Percentiles rank a stretch among this genome's conserved stretches.
Conservation (phyloP, 2,888 invertebrate genomes). For the Lasioglossum vierecki region DNA sequence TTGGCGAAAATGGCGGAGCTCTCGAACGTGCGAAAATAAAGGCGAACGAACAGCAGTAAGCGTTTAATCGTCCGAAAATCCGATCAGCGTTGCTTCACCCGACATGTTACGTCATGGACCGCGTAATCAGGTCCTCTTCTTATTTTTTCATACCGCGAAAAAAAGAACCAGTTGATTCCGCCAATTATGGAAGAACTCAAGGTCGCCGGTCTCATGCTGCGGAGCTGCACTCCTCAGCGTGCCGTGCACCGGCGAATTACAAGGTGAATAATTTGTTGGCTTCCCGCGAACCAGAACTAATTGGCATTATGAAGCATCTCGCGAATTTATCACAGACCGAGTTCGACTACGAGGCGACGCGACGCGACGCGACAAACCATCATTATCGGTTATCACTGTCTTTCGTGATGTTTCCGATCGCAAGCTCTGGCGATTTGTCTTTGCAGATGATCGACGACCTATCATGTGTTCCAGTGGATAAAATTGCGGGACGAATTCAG, state of each 20-base stretch:
- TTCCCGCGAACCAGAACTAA: background rate
- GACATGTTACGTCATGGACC: conserved; percentile 36
- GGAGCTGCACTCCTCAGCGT: background rate
- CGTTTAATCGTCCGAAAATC: conserved; percentile 26
- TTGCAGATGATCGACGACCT: background rate
- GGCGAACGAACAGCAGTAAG: background rate
- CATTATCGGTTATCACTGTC: background rate
- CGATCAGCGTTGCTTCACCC: conserved; percentile 36
- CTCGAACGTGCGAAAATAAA: background rate
- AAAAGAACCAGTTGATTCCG: conserved; percentile 60
- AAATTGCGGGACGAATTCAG: too few relatives aligned
- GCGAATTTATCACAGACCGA: background rate
- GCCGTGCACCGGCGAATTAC: conserved; percentile 34
- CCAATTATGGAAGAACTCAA: conserved; percentile 61
- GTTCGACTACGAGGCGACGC: background rate
- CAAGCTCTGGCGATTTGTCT: background rate
- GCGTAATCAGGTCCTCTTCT: conserved; percentile 42
- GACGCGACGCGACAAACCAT: background rate
- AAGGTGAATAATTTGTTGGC: conserved; percentile 33
- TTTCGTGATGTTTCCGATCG: background rate
- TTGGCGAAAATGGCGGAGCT: background rate
- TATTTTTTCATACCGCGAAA: conserved; percentile 34
- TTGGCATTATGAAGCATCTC: background rate
- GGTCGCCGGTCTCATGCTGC: conserved; percentile 42
- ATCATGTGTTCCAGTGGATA: too few relatives aligned